Percentiles rank a stretch among this genome's conserved stretches.
Evolutionary conservation across 1,140 invertebrate species (phyloP).

Genomic region (Matsumurasca onukii): DNA sequence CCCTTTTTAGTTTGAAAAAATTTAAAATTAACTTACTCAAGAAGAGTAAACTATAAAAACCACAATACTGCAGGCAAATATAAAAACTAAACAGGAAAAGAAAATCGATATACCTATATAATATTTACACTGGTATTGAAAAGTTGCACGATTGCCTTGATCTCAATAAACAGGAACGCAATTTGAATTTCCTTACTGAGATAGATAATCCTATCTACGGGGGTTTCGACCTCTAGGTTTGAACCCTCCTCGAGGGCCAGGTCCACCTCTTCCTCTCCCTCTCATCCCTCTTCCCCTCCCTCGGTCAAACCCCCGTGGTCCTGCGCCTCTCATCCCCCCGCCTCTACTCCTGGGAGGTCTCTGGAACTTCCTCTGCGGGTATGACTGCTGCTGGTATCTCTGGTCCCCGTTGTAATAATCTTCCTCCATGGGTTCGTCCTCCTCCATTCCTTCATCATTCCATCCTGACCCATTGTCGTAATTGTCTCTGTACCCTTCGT

Average conservation of each 20-base stretch:
- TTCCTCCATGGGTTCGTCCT: slow-evolving; percentile 19
- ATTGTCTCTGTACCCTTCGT: slow-evolving; percentile 6
- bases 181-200: too few relatives aligned
- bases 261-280: slow-evolving; percentile 10
- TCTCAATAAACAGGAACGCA: too few relatives aligned
- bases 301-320: slow-evolving; percentile 24
- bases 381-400: background rate
- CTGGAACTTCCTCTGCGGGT: slow-evolving; percentile 1
- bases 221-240: background rate
- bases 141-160: too few relatives aligned
- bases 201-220: background rate
- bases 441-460: slow-evolving; percentile 26
- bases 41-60: too few relatives aligned
- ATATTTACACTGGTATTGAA: too few relatives aligned
- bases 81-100: too few relatives aligned
- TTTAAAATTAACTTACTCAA: too few relatives aligned
- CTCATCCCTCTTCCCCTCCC: slow-evolving; percentile 6
- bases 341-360: slow-evolving; percentile 4
- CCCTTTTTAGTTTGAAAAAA: too few relatives aligned
- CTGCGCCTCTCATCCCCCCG: background rate
- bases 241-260: slow-evolving; percentile 15
- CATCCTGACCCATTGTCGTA: too few relatives aligned
- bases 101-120: too few relatives aligned
- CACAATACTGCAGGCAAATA: too few relatives aligned
- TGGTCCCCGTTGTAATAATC: slow-evolving; percentile 15